phyloP scores from a whole-genome alignment of 2,797 vertebrate genomes.

The Darevskia nairensis region DNA sequence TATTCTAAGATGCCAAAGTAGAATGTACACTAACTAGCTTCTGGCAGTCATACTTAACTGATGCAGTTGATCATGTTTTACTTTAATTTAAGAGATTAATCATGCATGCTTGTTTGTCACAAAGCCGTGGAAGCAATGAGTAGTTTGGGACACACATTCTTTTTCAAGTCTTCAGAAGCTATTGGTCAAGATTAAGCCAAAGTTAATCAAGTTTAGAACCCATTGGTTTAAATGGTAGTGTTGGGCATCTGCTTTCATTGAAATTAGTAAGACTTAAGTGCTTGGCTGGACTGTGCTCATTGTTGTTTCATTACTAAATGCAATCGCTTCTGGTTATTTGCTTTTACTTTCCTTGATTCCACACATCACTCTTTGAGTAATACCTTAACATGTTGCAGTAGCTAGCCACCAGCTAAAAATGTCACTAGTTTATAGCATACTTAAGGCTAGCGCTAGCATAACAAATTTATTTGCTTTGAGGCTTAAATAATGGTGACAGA shows the following conservation, averaged over 20 bases:
- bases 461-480: conserved; percentile 39
- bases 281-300: background rate
- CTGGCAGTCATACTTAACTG: background rate
- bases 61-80: background rate
- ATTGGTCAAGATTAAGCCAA: background rate
- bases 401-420: conserved; percentile 19
- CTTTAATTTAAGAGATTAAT: conserved; percentile 13
- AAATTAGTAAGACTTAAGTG: background rate
- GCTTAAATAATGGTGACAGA: conserved; percentile 20
- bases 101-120: conserved; percentile 1
- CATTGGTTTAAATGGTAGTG: background rate
- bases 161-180: conserved; percentile 35
- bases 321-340: conserved; percentile 57
- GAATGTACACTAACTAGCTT: background rate
- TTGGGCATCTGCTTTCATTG: background rate
- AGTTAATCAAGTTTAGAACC: background rate
- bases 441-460: conserved; percentile 2
- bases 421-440: conserved; percentile 29
- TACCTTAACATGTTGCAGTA: conserved; percentile 27
- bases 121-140: background rate
- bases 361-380: conserved; percentile 41
- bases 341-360: conserved; percentile 53
- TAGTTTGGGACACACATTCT: background rate
- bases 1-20: background rate
- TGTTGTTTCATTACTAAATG: conserved; percentile 56